These are phyloP conservation scores for Flexamia atlantica DNA, from an alignment of 2,888 invertebrate genomes.

Conservation along the genomic window DNA sequence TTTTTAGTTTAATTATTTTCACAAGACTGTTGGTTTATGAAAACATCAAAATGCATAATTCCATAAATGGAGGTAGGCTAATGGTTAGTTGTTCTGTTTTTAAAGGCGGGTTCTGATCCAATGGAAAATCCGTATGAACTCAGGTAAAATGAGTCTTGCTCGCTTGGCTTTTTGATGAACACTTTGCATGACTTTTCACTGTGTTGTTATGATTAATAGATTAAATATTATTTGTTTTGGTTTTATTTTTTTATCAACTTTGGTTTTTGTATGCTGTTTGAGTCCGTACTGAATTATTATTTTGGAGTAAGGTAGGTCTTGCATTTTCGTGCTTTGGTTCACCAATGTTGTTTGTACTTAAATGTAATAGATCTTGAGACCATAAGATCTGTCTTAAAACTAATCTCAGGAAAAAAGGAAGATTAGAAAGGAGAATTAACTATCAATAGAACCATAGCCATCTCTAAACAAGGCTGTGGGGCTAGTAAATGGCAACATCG, in stretches of 20 bases:
- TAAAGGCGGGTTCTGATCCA: constrained; percentile 63
- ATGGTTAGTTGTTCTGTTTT: constrained; percentile 60
- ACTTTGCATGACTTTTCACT: constrained; percentile 38
- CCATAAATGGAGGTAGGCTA: constrained; percentile 7
- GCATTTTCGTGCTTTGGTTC: constrained; percentile 61
- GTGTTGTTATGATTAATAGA: neutral
- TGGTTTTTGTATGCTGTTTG: constrained; percentile 6
- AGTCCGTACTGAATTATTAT: neutral
- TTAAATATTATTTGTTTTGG: constrained; percentile 27
- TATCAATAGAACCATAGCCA: too few species aligned
- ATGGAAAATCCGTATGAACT: constrained; percentile 36
- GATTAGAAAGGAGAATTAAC: too few species aligned
- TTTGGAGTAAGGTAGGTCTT: neutral
- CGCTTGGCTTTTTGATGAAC: constrained; percentile 57
- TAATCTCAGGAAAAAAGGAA: too few species aligned
- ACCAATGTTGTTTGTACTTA: neutral
- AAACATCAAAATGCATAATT: too few species aligned
- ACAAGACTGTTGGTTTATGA: too few species aligned
- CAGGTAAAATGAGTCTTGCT: constrained; percentile 62
- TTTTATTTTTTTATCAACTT: constrained; percentile 14
- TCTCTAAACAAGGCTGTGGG: too few species aligned
- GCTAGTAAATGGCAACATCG: too few species aligned
- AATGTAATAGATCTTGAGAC: too few species aligned
- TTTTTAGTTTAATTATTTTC: too few species aligned
- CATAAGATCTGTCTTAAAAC: too few species aligned